These are phyloP conservation scores for Drosophila suzukii DNA, from an alignment of 1,140 invertebrate species.

Conservation along the genomic window DNA sequence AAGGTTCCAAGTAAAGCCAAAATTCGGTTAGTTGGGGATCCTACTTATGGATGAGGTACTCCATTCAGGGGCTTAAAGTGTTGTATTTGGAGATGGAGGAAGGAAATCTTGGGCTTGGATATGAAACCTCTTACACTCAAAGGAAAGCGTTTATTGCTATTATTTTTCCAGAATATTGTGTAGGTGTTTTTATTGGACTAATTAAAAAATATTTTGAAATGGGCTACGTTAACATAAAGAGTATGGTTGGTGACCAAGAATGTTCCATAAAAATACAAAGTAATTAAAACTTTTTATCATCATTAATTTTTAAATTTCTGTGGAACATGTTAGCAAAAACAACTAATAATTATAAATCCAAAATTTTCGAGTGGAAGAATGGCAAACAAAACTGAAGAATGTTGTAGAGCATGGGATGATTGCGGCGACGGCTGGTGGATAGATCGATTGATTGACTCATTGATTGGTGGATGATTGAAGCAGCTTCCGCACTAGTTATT, in stretches of 20 bases:
- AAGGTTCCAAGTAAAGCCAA: constrained; percentile 28
- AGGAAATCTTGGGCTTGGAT: not conserved
- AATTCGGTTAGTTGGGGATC: constrained; percentile 13
- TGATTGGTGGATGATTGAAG: constrained; percentile 23
- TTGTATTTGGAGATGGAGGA: not conserved
- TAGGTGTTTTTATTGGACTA: too few relatives aligned
- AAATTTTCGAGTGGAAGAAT: not conserved
- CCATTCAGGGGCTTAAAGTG: not conserved
- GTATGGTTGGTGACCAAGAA: too few relatives aligned
- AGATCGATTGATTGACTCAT: constrained; percentile 13
- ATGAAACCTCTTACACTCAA: not conserved
- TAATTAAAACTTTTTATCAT: too few relatives aligned
- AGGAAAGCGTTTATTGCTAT: not conserved
- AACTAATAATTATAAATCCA: too few relatives aligned
- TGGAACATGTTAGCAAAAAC: not conserved
- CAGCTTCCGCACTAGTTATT: constrained; percentile 60
- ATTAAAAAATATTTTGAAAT: too few relatives aligned
- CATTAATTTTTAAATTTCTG: not conserved
- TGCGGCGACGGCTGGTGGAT: constrained; percentile 8
- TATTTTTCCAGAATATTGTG: too few relatives aligned
- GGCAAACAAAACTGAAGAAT: constrained; percentile 4
- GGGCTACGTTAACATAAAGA: too few relatives aligned
- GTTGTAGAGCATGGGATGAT: constrained; percentile 11
- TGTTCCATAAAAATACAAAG: too few relatives aligned
- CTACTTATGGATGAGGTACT: not conserved